Percentiles rank a stretch among this genome's conserved stretches.
Evolutionary conservation across 2,113 vertebrate genomes (phyloP).

Genomic region (Melanotaenia duboulayi): DNA sequence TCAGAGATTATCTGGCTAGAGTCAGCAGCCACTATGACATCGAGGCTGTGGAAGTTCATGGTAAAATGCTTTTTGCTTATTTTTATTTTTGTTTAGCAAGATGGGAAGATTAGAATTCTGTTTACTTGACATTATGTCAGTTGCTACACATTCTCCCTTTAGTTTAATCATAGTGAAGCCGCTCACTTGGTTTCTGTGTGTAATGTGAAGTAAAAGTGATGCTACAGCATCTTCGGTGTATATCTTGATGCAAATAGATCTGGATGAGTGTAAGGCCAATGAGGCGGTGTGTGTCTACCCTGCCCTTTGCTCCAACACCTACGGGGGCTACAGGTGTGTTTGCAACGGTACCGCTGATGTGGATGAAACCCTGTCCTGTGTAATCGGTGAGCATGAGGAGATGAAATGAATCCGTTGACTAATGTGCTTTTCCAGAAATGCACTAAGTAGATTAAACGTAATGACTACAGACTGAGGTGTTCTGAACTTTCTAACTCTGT

Average conservation of each 20-base stretch:
- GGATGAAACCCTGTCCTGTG: slow-evolving; percentile 75
- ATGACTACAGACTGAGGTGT: too few species aligned
- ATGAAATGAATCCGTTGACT: too few species aligned
- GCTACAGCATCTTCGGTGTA: not conserved
- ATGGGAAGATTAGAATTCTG: not conserved
- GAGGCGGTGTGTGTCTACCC: slow-evolving; percentile 68
- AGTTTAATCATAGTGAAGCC: too few species aligned
- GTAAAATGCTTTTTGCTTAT: slow-evolving; percentile 56
- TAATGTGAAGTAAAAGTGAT: not conserved
- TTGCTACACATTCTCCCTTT: too few species aligned
- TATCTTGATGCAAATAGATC: slow-evolving; percentile 68
- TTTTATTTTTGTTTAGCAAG: not conserved
- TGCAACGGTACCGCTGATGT: slow-evolving; percentile 82
- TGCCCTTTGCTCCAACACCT: slow-evolving; percentile 84
- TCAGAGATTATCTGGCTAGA: slow-evolving; percentile 82
- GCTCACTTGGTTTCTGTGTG: too few species aligned
- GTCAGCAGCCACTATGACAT: slow-evolving; percentile 75
- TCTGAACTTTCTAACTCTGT: not conserved
- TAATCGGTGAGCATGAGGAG: slow-evolving; percentile 61
- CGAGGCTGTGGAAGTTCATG: slow-evolving; percentile 69
- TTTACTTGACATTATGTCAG: not conserved
- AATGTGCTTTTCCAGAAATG: not conserved
- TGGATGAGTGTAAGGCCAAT: slow-evolving; percentile 81
- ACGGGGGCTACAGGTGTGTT: slow-evolving; percentile 85
- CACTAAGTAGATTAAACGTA: not conserved